A percentile compares a stretch with the other conserved stretches of the same genome.
Conservation (phyloP, 2,797 vertebrate genomes). For the Hemitrygon akajei region DNA sequence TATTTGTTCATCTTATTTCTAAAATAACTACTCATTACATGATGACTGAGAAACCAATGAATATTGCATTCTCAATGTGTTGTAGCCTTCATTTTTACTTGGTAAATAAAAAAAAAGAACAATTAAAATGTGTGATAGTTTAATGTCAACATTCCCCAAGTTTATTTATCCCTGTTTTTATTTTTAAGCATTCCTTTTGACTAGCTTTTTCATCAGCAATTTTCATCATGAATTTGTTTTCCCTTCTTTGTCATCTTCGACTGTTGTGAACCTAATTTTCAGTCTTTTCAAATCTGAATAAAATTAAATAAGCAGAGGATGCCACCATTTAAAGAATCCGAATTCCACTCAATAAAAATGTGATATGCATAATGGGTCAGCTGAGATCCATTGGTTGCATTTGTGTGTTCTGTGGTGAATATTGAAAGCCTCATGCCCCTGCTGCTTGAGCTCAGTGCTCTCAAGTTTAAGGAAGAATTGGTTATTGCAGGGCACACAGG, state of each 20-base stretch:
- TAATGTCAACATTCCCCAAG: neutral
- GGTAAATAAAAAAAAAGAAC: neutral
- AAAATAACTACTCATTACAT: neutral
- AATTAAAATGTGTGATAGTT: neutral
- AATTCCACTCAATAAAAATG: too few species aligned
- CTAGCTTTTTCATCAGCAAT: neutral
- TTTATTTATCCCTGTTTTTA: neutral
- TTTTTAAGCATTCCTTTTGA: neutral
- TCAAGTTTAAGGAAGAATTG: too few species aligned
- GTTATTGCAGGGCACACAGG: too few species aligned
- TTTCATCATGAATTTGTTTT: neutral
- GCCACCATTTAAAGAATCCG: too few species aligned
- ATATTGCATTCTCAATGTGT: neutral
- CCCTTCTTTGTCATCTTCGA: neutral
- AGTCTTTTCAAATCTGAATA: neutral
- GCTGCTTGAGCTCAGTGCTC: too few species aligned
- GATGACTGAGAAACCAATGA: slow-evolving; percentile 1
- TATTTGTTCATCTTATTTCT: neutral
- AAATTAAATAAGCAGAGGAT: too few species aligned
- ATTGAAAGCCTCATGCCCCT: too few species aligned
- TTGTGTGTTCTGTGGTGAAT: too few species aligned
- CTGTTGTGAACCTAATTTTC: neutral
- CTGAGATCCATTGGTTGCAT: too few species aligned
- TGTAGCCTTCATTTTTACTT: neutral
- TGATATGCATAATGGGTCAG: too few species aligned